Evolutionary conservation across 92 coral and sea anemone genomes (phyloP).

Genomic region (Porites rus): DNA sequence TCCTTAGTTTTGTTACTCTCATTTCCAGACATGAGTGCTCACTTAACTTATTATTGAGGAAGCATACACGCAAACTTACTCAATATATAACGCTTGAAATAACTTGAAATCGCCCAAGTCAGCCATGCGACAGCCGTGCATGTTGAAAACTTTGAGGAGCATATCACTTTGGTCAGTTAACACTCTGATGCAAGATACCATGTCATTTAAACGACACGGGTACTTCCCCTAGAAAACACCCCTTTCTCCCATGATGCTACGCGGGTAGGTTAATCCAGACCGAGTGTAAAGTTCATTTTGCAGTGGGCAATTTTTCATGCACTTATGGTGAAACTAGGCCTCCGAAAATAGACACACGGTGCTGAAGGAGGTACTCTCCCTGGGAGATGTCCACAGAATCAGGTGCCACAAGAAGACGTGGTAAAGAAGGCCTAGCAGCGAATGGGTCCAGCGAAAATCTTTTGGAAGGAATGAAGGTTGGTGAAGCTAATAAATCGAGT

Average conservation of each 20-base stretch:
- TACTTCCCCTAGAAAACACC: not conserved
- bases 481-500: not conserved
- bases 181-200: not conserved
- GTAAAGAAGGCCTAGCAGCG: slow-evolving; percentile 33
- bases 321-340: slow-evolving; percentile 26
- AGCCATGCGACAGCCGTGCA: too few relatives aligned
- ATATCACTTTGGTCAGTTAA: slow-evolving; percentile 3
- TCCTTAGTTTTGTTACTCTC: slow-evolving; percentile 11
- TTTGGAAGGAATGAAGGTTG: slow-evolving; percentile 28
- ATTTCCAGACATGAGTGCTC: slow-evolving; percentile 32
- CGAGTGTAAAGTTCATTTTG: slow-evolving; percentile 20
- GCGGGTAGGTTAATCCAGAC: slow-evolving; percentile 13
- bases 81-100: not conserved
- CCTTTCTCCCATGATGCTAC: slow-evolving; percentile 20
- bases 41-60: not conserved
- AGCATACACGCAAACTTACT: not conserved
- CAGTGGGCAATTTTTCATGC: not conserved
- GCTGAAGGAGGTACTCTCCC: slow-evolving; percentile 30
- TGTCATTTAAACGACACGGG: not conserved
- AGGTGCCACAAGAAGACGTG: slow-evolving; percentile 49
- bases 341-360: not conserved
- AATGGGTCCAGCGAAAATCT: slow-evolving; percentile 50
- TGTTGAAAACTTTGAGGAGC: not conserved
- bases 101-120: too few relatives aligned
- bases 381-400: slow-evolving; percentile 57